Evolutionary conservation across 2,797 vertebrate species (phyloP).

Genomic region (Myripristis jacobus): DNA sequence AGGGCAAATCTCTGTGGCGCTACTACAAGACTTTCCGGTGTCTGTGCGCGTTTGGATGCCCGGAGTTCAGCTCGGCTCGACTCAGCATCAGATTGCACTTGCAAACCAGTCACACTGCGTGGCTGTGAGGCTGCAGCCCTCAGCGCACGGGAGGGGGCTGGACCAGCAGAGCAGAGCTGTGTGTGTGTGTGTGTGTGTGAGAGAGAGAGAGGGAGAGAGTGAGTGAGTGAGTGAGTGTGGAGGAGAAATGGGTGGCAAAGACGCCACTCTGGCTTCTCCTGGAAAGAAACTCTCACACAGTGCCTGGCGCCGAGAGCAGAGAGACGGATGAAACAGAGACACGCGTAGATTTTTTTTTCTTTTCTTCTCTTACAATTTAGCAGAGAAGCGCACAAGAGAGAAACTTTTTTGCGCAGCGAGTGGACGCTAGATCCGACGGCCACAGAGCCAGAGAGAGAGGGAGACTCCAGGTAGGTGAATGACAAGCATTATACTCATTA

Average conservation of each 20-base stretch:
- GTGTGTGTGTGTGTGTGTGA: too few relatives aligned
- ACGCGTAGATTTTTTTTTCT: too few relatives aligned
- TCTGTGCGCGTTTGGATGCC: too few relatives aligned
- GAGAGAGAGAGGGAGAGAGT: too few relatives aligned
- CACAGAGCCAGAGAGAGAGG: slow-evolving; percentile 48
- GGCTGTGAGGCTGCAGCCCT: background rate
- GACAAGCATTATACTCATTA: too few relatives aligned
- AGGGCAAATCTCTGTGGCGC: too few relatives aligned
- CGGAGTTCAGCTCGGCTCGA: too few relatives aligned
- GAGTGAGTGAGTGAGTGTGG: too few relatives aligned
- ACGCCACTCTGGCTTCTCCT: slow-evolving; percentile 58
- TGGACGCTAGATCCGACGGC: background rate
- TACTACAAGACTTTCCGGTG: too few relatives aligned
- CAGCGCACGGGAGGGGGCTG: slow-evolving; percentile 33
- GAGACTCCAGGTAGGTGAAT: slow-evolving; percentile 73
- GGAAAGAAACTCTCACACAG: slow-evolving; percentile 39
- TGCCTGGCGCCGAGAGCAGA: background rate
- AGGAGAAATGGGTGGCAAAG: background rate
- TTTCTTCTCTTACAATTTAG: background rate
- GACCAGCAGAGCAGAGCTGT: slow-evolving; percentile 32
- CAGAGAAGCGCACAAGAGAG: background rate
- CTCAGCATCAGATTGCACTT: too few relatives aligned
- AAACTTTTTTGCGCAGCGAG: slow-evolving; percentile 4
- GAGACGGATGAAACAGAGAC: background rate
- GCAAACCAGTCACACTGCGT: too few relatives aligned